Evolutionary conservation across 2,113 vertebrate genomes (phyloP).

Genomic region (Charina bottae): DNA sequence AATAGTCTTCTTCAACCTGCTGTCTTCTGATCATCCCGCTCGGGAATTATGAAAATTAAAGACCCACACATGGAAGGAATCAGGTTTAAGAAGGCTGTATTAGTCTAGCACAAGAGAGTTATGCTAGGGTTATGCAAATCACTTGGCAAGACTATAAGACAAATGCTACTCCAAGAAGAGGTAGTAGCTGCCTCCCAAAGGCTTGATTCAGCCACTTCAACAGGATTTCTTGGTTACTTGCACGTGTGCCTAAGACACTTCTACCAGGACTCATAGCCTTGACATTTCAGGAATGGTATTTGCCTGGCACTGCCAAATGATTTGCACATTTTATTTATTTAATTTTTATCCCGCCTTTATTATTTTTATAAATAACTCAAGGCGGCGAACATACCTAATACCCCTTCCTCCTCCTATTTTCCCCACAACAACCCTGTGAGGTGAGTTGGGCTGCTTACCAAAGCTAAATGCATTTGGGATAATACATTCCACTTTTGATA

Average conservation of each 20-base stretch:
- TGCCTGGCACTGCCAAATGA: too few relatives aligned
- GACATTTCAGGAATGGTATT: too few relatives aligned
- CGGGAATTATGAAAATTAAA: too few relatives aligned
- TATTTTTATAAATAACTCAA: too few relatives aligned
- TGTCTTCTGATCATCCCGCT: too few relatives aligned
- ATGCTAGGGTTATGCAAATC: background rate
- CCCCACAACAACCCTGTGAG: too few relatives aligned
- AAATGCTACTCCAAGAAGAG: background rate
- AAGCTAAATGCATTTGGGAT: conserved; percentile 87
- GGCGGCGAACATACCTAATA: too few relatives aligned
- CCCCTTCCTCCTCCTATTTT: too few relatives aligned
- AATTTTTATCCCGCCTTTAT: too few relatives aligned
- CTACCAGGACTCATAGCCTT: background rate
- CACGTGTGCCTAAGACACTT: background rate
- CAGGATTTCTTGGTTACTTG: background rate
- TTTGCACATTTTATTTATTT: too few relatives aligned
- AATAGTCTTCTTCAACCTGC: background rate
- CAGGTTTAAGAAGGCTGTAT: background rate
- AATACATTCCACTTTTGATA: conserved; percentile 66
- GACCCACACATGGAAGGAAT: background rate
- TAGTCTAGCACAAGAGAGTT: background rate
- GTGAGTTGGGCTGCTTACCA: too few relatives aligned
- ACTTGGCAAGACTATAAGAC: background rate
- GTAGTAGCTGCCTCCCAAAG: background rate
- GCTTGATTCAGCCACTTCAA: background rate